These are phyloP conservation scores for Acheta domesticus DNA, from an alignment of 2,888 invertebrate species.

Conservation along the genomic window DNA sequence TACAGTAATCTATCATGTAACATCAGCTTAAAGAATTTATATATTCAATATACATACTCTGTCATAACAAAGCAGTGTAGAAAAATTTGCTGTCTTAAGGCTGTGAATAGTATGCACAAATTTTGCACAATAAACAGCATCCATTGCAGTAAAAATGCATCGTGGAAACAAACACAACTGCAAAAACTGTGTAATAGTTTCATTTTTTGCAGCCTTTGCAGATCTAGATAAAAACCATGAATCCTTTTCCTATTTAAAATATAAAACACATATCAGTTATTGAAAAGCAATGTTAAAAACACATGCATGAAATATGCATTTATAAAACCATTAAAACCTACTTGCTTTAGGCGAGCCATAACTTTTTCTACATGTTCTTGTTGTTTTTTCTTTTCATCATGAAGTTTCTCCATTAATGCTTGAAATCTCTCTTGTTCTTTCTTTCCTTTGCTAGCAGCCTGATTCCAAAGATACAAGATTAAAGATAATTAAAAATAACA, in stretches of 20 bases:
- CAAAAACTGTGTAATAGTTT: slow-evolving; percentile 92
- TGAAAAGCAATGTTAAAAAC: slow-evolving; percentile 23
- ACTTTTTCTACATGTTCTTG: slow-evolving; percentile 92
- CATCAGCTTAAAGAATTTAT: no score
- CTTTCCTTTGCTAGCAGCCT: slow-evolving; percentile 78
- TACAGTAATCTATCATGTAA: no score
- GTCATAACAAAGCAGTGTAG: slow-evolving; percentile 95
- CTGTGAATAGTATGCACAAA: slow-evolving; percentile 95
- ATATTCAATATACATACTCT: slow-evolving; percentile 61
- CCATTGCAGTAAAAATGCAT: slow-evolving; percentile 92
- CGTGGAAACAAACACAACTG: slow-evolving; percentile 96
- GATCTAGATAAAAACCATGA: slow-evolving; percentile 83
- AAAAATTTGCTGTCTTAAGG: slow-evolving; percentile 93
- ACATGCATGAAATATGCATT: not conserved
- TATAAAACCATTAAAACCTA: slow-evolving; percentile 31
- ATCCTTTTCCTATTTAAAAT: slow-evolving; percentile 64
- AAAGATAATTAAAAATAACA: not conserved
- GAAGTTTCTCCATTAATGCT: slow-evolving; percentile 84
- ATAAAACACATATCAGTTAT: not conserved
- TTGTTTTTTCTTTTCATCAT: slow-evolving; percentile 91
- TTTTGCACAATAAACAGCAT: slow-evolving; percentile 95
- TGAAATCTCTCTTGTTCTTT: slow-evolving; percentile 91
- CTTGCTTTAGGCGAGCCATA: slow-evolving; percentile 55
- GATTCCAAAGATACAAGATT: slow-evolving; percentile 34
- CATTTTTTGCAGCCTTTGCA: slow-evolving; percentile 88